These are phyloP conservation scores for Hexactinellida sp. DNA, from an alignment of 37 sponge, comb jelly and placozoan species.

Conservation along the genomic window DNA sequence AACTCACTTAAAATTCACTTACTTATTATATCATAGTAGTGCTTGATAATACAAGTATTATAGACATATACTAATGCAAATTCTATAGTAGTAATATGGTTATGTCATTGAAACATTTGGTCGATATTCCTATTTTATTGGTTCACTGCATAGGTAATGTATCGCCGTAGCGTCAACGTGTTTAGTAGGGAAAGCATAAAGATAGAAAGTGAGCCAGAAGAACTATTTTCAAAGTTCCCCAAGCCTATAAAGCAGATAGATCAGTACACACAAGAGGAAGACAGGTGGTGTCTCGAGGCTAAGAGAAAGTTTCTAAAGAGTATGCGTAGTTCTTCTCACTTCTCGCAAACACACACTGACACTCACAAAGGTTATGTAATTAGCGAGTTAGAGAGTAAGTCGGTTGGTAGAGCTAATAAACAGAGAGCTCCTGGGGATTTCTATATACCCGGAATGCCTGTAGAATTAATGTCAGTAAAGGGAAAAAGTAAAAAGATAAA, in stretches of 20 bases:
- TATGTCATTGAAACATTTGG: too few relatives aligned
- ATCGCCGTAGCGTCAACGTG: neutral
- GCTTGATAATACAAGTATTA: too few relatives aligned
- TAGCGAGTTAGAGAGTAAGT: neutral
- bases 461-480: neutral
- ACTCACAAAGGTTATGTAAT: neutral
- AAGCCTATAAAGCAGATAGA: neutral
- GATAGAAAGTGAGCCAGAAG: neutral
- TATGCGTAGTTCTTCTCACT: neutral
- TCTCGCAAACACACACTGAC: neutral
- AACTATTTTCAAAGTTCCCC: neutral
- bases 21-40: too few relatives aligned
- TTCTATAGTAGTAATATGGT: too few relatives aligned
- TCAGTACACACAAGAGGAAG: neutral
- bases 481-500: neutral
- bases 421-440: neutral
- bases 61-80: too few relatives aligned
- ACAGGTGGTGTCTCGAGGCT: neutral
- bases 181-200: neutral
- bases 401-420: neutral
- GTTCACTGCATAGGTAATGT: too few relatives aligned
- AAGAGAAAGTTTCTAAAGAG: neutral
- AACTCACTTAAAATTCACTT: too few relatives aligned
- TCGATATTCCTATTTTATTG: too few relatives aligned
- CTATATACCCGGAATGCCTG: neutral